Evolutionary conservation across 2,797 vertebrate species (phyloP).

Genomic region (Mormyrops boulengeri): DNA sequence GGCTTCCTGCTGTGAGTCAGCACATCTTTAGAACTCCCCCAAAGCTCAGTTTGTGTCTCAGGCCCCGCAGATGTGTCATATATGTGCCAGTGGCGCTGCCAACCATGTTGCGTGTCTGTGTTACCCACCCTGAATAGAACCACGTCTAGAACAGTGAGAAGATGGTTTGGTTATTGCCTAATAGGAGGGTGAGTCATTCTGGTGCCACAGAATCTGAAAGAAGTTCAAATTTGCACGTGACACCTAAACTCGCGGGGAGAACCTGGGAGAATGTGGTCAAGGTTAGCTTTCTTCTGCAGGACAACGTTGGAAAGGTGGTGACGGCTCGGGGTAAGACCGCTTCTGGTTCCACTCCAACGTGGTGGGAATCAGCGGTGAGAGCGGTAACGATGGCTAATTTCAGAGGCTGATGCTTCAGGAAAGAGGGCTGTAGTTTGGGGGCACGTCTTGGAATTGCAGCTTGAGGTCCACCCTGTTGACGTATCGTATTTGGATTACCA

Average conservation of each 20-base stretch:
- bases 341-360: background rate
- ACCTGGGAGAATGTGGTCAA: background rate
- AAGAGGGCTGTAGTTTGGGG: background rate
- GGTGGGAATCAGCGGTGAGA: background rate
- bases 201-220: background rate
- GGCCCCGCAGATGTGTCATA: background rate
- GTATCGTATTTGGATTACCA: background rate
- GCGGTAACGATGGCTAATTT: background rate
- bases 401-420: background rate
- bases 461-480: background rate
- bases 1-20: background rate
- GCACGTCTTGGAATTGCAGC: background rate
- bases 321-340: background rate
- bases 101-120: background rate
- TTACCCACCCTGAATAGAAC: background rate
- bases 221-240: background rate
- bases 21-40: background rate
- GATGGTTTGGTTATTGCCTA: background rate
- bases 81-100: background rate
- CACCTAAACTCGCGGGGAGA: background rate
- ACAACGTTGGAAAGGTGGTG: background rate
- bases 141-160: background rate
- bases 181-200: background rate
- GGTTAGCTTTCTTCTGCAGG: background rate
- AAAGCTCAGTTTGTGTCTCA: background rate